phyloP scores from a whole-genome alignment of 2,113 vertebrate species.

The Holacanthus passer region DNA sequence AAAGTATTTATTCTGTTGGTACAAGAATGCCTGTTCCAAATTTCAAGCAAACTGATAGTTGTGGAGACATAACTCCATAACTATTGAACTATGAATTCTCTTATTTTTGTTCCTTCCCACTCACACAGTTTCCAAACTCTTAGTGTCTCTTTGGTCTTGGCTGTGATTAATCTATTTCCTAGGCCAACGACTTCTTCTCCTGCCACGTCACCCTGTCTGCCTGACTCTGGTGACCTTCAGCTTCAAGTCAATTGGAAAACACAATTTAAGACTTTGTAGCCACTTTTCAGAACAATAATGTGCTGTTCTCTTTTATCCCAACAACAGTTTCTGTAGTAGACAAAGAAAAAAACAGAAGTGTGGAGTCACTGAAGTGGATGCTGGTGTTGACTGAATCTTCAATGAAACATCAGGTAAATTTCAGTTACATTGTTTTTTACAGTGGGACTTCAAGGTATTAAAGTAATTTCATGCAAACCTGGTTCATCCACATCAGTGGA shows the following conservation, averaged over 20 bases:
- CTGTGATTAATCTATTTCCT: slow-evolving; percentile 28
- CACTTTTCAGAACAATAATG: not conserved
- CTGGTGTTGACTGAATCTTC: slow-evolving; percentile 1
- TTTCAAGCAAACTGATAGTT: too few relatives aligned
- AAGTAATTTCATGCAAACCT: slow-evolving; percentile 63
- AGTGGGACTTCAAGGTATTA: not conserved
- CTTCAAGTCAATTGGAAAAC: not conserved
- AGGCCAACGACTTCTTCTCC: not conserved
- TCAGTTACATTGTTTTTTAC: not conserved
- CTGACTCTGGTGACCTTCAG: slow-evolving; percentile 13
- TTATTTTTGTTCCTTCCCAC: not conserved
- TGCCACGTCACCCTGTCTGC: not conserved
- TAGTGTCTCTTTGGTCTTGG: slow-evolving; percentile 24
- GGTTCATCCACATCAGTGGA: slow-evolving; percentile 81
- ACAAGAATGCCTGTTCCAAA: not conserved
- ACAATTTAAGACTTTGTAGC: not conserved
- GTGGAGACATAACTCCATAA: too few relatives aligned
- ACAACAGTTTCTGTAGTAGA: not conserved
- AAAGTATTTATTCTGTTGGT: too few relatives aligned
- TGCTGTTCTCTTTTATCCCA: not conserved
- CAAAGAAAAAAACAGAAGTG: not conserved
- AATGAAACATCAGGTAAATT: not conserved
- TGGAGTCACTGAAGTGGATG: not conserved
- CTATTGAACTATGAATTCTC: not conserved
- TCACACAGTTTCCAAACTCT: not conserved